Percentiles rank a stretch among this genome's conserved stretches.
These are phyloP conservation scores for Hydrotaea cyrtoneurina DNA, from an alignment of 2,888 invertebrate species.

Conservation along the genomic window DNA sequence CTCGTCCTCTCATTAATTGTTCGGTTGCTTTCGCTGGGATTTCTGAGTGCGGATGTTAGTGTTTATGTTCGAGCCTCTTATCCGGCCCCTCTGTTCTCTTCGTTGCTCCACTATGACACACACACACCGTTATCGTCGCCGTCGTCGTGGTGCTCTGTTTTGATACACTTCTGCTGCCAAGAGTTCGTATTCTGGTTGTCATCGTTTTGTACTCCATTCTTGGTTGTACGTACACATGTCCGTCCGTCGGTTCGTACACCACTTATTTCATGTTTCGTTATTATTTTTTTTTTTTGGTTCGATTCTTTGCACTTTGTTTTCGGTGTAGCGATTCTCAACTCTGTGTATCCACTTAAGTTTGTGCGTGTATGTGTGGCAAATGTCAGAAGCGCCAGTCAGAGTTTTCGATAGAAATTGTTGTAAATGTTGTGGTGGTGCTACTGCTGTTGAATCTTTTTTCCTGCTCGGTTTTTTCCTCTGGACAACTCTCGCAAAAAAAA, in stretches of 20 bases:
- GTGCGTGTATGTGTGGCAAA: slow-evolving; percentile 44
- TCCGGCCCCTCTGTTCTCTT: slow-evolving; percentile 2
- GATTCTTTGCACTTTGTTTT: slow-evolving; percentile 4
- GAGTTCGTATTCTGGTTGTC: slow-evolving; percentile 55
- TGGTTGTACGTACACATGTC: slow-evolving; percentile 18
- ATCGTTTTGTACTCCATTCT: slow-evolving; percentile 64
- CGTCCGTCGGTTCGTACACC: not conserved
- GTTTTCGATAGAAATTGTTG: slow-evolving; percentile 25
- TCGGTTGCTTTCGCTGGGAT: not conserved
- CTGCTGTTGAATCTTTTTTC: slow-evolving; percentile 15
- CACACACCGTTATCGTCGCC: not conserved
- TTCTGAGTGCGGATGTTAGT: not conserved
- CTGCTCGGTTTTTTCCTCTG: slow-evolving; percentile 18
- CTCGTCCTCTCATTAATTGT: not conserved
- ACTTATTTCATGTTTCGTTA: slow-evolving; percentile 45
- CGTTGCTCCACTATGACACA: too few relatives aligned
- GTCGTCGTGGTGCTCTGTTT: slow-evolving; percentile 14
- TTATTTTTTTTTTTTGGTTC: slow-evolving; percentile 25
- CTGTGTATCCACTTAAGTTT: slow-evolving; percentile 58
- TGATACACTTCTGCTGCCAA: slow-evolving; percentile 48
- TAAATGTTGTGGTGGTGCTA: slow-evolving; percentile 15
- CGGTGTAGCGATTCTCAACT: slow-evolving; percentile 52
- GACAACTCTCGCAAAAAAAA: not conserved
- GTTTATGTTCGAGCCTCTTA: slow-evolving; percentile 21
- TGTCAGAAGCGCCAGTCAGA: slow-evolving; percentile 49